Conservation (phyloP, 53 echinoderm and acorn worm genomes). For the Mesocentrotus franciscanus region DNA sequence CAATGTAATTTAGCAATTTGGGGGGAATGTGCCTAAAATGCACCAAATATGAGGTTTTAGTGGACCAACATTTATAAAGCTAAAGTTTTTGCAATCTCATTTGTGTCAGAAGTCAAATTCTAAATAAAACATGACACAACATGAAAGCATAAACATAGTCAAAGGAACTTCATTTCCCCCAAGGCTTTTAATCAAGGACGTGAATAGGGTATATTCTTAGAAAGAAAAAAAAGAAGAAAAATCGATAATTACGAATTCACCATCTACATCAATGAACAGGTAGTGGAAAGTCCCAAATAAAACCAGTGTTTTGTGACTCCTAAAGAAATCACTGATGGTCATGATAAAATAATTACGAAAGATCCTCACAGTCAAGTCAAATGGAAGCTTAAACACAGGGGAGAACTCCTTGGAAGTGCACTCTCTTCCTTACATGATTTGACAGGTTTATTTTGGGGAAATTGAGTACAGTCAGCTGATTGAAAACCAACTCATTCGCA, state of each 20-base stretch:
- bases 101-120: not conserved
- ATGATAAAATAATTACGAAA: not conserved
- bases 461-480: not conserved
- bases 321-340: not conserved
- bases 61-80: too few species aligned
- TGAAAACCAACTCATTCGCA: constrained; percentile 9
- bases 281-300: not conserved
- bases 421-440: not conserved
- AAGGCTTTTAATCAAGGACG: too few species aligned
- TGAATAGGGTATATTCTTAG: too few species aligned
- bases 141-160: not conserved
- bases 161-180: not conserved
- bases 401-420: not conserved
- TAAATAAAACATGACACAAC: not conserved
- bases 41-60: too few species aligned
- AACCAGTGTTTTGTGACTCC: not conserved
- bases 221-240: too few species aligned
- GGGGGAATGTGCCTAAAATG: too few species aligned
- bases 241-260: not conserved
- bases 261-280: not conserved
- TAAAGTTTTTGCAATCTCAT: not conserved
- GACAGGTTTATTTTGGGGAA: constrained; percentile 37
- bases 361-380: not conserved
- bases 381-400: not conserved
- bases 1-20: too few species aligned